Conservation (phyloP, 2,113 vertebrate genomes). For the Gopherus flavomarginatus region DNA sequence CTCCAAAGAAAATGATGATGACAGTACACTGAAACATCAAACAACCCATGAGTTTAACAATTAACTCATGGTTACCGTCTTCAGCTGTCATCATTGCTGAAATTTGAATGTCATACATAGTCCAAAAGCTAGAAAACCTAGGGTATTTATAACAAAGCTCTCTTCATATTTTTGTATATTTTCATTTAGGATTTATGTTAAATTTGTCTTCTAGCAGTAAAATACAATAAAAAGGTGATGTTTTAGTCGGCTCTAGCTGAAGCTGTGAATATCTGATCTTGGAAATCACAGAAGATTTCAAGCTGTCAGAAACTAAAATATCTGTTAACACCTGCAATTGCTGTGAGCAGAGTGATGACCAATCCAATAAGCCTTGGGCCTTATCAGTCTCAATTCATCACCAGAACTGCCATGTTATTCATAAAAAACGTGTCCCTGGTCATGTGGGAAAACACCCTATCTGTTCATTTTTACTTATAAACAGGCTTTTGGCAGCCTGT, state of each 20-base stretch:
- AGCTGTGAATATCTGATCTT: background rate
- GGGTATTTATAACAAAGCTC: rapidly evolving
- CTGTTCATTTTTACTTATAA: background rate
- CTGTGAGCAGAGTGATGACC: background rate
- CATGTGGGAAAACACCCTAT: background rate
- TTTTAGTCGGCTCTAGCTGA: background rate
- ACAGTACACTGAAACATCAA: background rate
- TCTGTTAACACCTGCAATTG: background rate
- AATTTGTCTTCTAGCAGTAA: background rate
- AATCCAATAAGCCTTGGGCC: background rate
- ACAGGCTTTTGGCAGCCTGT: background rate
- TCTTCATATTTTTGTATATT: rapidly evolving
- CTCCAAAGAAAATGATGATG: background rate
- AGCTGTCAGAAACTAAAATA: background rate
- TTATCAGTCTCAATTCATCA: rapidly evolving
- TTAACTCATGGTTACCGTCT: background rate
- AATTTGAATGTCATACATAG: background rate
- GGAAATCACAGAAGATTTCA: background rate
- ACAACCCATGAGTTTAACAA: conserved; percentile 25
- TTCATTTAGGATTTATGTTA: background rate
- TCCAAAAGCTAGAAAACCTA: background rate
- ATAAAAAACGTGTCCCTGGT: background rate
- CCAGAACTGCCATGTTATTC: background rate
- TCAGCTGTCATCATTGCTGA: background rate
- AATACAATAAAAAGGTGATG: background rate